These are phyloP conservation scores for Gorsachius goisagi DNA, from an alignment of 2,113 vertebrate genomes.

Conservation along the genomic window DNA sequence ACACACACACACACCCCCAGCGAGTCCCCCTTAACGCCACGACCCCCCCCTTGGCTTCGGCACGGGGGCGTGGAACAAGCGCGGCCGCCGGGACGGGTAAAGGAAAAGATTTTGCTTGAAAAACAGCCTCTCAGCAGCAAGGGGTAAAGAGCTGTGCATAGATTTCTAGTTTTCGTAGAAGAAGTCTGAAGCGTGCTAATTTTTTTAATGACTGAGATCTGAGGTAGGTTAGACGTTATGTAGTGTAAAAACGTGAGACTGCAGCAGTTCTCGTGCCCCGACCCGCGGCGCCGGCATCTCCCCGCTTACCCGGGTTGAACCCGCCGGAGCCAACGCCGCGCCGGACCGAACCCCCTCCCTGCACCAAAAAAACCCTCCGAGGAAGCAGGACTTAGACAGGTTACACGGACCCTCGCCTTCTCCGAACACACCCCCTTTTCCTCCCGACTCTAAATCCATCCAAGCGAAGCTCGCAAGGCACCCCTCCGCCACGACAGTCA, in stretches of 20 bases:
- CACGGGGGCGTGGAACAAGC: not conserved
- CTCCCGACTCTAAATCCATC: conserved; percentile 12
- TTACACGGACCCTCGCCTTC: conserved; percentile 51
- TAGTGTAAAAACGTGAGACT: conserved; percentile 75
- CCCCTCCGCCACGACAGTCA: conserved; percentile 46
- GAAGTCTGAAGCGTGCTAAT: conserved; percentile 70
- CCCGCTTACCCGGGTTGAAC: not conserved
- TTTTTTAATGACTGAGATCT: conserved; percentile 71
- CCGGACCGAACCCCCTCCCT: not conserved
- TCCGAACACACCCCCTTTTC: not conserved
- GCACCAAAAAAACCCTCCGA: not conserved
- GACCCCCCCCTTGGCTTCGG: not conserved
- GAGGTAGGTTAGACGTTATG: conserved; percentile 79
- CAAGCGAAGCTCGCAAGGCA: conserved; percentile 70
- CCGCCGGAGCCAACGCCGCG: not conserved
- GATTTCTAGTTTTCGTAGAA: conserved; percentile 68
- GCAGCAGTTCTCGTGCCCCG: conserved; percentile 61
- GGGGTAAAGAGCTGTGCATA: conserved; percentile 78
- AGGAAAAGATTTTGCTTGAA: conserved; percentile 68
- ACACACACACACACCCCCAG: not conserved
- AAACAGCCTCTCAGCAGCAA: conserved; percentile 77
- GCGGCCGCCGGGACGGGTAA: conserved; percentile 54
- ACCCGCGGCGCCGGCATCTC: not conserved
- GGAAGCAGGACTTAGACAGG: conserved; percentile 56
- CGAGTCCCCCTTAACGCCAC: not conserved